phyloP scores from a whole-genome alignment of 2,113 vertebrate species.

The Balaeniceps rex region DNA sequence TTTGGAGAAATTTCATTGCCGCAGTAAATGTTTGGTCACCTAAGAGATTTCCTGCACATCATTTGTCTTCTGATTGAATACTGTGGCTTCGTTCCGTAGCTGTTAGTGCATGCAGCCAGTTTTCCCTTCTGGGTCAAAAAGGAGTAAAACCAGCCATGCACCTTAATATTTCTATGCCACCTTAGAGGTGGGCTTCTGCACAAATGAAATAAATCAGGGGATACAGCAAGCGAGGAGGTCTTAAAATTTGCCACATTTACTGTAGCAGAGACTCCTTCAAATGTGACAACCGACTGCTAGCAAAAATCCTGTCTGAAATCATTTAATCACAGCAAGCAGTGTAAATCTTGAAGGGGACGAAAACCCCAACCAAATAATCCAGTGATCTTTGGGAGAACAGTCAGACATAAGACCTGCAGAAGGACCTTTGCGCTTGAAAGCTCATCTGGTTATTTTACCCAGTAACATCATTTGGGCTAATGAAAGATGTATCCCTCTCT shows the following conservation, averaged over 20 bases:
- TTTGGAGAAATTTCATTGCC: not conserved
- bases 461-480: not conserved
- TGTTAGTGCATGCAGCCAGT: not conserved
- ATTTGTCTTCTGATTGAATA: not conserved
- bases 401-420: not conserved
- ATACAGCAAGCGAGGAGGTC: accelerated
- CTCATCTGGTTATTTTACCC: not conserved
- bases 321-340: not conserved
- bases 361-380: not conserved
- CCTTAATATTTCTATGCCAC: not conserved
- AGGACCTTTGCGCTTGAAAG: not conserved
- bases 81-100: not conserved
- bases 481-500: not conserved
- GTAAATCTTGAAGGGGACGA: not conserved
- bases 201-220: not conserved
- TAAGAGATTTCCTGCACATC: not conserved
- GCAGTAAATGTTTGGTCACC: not conserved
- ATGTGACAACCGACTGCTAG: not conserved
- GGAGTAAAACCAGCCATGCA: not conserved
- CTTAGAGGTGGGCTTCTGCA: not conserved
- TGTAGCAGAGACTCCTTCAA: accelerated
- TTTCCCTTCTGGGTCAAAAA: not conserved
- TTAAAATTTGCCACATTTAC: not conserved
- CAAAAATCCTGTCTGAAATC: not conserved
- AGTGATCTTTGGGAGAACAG: not conserved